These are phyloP conservation scores for Chloropsis cyanopogon DNA, from an alignment of 2,113 vertebrate species.

Conservation along the genomic window DNA sequence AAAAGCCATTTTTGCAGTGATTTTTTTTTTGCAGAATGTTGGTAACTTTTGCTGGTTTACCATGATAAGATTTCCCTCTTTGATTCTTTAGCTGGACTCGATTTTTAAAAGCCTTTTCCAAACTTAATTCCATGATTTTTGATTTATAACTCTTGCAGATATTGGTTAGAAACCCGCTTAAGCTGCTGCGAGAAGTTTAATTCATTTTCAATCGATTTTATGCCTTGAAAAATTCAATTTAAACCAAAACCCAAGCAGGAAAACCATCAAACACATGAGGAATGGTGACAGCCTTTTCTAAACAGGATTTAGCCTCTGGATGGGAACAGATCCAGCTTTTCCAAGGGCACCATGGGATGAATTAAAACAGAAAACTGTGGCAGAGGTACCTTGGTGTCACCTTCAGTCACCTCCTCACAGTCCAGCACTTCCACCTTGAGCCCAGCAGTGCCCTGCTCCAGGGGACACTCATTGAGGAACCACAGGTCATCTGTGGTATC, in stretches of 20 bases:
- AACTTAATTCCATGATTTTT: not conserved
- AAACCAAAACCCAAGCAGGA: not conserved
- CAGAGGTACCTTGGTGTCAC: constrained; percentile 71
- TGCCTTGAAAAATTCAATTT: not conserved
- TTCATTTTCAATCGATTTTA: not conserved
- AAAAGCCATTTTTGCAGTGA: not conserved
- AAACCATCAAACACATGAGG: not conserved
- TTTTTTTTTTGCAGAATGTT: not conserved
- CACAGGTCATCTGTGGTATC: constrained; percentile 95
- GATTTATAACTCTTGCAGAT: not conserved
- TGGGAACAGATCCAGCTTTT: not conserved
- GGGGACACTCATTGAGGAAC: constrained; percentile 87
- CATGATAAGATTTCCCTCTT: not conserved
- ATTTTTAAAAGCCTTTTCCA: not conserved
- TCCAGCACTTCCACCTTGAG: constrained; percentile 81
- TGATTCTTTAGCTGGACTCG: not conserved
- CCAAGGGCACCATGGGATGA: not conserved
- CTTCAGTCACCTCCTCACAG: constrained; percentile 61
- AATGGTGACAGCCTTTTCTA: not conserved
- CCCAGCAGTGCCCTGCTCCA: constrained; percentile 83
- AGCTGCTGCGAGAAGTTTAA: not conserved
- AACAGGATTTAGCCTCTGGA: not conserved
- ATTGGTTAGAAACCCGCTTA: not conserved
- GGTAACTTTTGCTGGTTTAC: not conserved
- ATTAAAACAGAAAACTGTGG: not conserved